These are phyloP conservation scores for Dromiciops gliroides DNA, from an alignment of 2,113 vertebrate species.

Conservation along the genomic window DNA sequence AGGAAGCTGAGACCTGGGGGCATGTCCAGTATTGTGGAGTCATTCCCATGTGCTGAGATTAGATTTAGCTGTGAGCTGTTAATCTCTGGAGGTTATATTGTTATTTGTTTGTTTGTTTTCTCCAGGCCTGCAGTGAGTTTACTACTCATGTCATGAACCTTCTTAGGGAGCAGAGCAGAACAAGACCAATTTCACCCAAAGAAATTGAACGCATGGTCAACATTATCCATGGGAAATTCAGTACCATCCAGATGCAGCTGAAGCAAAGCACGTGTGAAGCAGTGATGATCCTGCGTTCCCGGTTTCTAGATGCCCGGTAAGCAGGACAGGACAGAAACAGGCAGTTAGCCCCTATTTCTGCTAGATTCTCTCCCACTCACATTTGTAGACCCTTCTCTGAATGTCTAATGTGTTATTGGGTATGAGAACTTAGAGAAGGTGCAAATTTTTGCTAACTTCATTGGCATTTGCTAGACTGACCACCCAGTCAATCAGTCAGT, in stretches of 20 bases:
- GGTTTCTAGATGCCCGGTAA: conserved; percentile 90
- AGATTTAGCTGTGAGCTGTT: neutral
- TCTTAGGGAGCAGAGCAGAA: conserved; percentile 92
- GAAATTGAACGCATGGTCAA: conserved; percentile 91
- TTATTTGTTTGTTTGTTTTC: neutral
- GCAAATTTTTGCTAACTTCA: neutral
- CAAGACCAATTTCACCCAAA: conserved; percentile 89
- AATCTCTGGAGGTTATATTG: neutral
- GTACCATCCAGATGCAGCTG: conserved; percentile 94
- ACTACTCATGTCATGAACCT: conserved; percentile 94
- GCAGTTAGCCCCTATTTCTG: neutral
- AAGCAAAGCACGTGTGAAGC: conserved; percentile 95
- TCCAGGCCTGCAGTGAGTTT: conserved; percentile 94
- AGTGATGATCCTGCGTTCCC: conserved; percentile 89
- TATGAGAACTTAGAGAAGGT: neutral
- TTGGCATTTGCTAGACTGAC: neutral
- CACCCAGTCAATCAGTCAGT: neutral
- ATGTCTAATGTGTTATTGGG: neutral
- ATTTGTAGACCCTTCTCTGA: neutral
- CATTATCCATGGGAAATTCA: conserved; percentile 93
- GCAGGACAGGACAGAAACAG: neutral
- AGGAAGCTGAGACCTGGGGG: conserved; percentile 21
- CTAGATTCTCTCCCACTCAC: accelerated
- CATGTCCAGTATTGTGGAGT: neutral
- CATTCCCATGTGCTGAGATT: neutral